phyloP scores from a whole-genome alignment of 2,888 invertebrate genomes.

The Tortrix viridana region DNA sequence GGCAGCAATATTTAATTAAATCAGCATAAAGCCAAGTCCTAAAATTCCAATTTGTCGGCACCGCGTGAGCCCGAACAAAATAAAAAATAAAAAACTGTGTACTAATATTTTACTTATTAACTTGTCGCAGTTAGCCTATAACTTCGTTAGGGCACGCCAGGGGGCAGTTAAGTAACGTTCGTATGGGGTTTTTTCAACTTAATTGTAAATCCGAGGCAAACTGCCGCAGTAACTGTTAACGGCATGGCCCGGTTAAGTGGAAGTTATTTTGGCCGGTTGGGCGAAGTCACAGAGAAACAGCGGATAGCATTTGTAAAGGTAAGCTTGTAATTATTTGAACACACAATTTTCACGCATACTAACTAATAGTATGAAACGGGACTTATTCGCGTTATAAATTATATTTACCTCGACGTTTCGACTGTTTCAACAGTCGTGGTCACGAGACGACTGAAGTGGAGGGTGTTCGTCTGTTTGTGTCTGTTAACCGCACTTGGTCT shows the following conservation, averaged over 20 bases:
- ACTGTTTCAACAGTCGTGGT: too few species aligned
- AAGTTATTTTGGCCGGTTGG: conserved; percentile 53
- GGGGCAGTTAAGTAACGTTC: conserved; percentile 39
- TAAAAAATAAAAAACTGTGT: conserved; percentile 11
- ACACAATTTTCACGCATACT: too few species aligned
- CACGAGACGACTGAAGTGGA: too few species aligned
- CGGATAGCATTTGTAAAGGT: too few species aligned
- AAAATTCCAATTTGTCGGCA: conserved; percentile 15
- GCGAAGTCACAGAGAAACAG: conserved; percentile 37
- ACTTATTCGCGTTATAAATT: too few species aligned
- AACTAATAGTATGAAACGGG: too few species aligned
- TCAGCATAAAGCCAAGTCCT: background rate
- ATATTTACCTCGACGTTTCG: too few species aligned
- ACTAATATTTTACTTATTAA: conserved; percentile 30
- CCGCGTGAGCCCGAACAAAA: conserved; percentile 14
- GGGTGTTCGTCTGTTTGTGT: too few species aligned
- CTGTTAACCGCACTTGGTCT: too few species aligned
- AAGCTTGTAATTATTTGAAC: too few species aligned
- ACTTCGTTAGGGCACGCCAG: conserved; percentile 27
- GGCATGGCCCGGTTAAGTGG: conserved; percentile 62
- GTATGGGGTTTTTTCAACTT: conserved; percentile 49
- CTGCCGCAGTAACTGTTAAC: conserved; percentile 57
- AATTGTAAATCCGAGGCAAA: conserved; percentile 57
- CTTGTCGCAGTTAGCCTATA: conserved; percentile 19
- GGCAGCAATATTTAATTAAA: background rate